Base-by-base conservation (phyloP, 37 sponge, comb jelly and placozoan species). In the Ianthella basta region DNA sequence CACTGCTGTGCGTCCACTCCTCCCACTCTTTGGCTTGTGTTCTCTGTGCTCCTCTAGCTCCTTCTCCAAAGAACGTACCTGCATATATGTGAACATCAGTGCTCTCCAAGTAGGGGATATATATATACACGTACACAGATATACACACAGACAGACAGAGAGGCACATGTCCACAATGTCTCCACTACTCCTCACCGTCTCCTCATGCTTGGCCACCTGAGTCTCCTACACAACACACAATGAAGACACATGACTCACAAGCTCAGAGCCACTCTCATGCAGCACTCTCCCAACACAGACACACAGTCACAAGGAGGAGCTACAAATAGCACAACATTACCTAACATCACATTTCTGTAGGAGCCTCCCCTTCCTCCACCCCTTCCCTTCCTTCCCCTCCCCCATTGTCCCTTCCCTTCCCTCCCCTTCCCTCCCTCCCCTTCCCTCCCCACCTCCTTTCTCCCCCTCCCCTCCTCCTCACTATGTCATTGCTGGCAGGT, bases 21-120 rank as follows among this genome's bases (percentile, higher is more conserved):
- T 80, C 29, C 72, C 73, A 70, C 73, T 33, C 41, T 25, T 57
- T 27, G 91, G 86, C 54, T 94, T 88, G 59, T 87, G 84, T 14
- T 88, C 68, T 60, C 79, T 68, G 73, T 90, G 94, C 55, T 90
- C 91, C 39, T 83, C 80, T 29, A 85, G 50, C 21, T 94, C 94
- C 33, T 88, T 88, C 64, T 88, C 83, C 29, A 90, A 36, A 39
- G 91, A 86, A 24, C 59, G 81, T 24, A 87, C 77, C 89, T 90
- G 78, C 19, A 19, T 32, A 36, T 24, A 54, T 4, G 23, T 23
- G 0, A 4, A 54, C 10, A n/a, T n/a, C 29, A 40, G 56, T 37
- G 23, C 0, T 36, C n/a, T n/a, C 72, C 24, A 25, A 5, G 32
- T 5, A 0, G 13, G 12, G 67, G 14, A 79, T n/a, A 69, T 29